Conservation (phyloP, 1,140 invertebrate species). For the Protaetia brevitarsis region DNA sequence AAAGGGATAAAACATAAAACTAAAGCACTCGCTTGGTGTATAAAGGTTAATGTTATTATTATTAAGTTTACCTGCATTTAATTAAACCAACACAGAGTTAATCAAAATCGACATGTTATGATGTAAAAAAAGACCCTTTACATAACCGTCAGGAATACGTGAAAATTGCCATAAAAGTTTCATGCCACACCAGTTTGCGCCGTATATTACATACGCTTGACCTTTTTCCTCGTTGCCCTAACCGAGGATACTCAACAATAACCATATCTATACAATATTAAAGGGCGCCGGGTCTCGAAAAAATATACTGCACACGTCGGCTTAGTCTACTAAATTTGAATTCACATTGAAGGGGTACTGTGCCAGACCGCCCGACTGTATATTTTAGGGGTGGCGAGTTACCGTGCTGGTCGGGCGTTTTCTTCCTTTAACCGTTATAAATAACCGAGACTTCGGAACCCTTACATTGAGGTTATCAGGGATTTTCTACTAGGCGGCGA, state of each 20-base stretch:
- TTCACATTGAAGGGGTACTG: neutral
- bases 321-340: neutral
- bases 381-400: neutral
- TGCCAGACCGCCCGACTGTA: neutral
- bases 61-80: too few species aligned
- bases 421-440: neutral
- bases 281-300: neutral
- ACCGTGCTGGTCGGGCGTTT: neutral
- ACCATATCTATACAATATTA: neutral
- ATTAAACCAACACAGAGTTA: too few species aligned
- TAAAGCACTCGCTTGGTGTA: too few species aligned
- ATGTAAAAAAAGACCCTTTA: too few species aligned
- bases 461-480: constrained; percentile 2
- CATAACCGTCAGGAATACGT: too few species aligned
- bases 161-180: too few species aligned
- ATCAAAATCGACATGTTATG: too few species aligned
- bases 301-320: neutral
- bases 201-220: neutral
- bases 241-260: neutral
- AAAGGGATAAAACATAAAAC: too few species aligned
- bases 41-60: too few species aligned
- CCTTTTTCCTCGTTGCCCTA: neutral
- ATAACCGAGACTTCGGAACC: neutral
- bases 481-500: neutral
- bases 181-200: too few species aligned